Evolutionary conservation across 2,888 invertebrate genomes (phyloP), one percentile per base, ranked within the genome.

Genomic region (Nomada ruficornis): DNA sequence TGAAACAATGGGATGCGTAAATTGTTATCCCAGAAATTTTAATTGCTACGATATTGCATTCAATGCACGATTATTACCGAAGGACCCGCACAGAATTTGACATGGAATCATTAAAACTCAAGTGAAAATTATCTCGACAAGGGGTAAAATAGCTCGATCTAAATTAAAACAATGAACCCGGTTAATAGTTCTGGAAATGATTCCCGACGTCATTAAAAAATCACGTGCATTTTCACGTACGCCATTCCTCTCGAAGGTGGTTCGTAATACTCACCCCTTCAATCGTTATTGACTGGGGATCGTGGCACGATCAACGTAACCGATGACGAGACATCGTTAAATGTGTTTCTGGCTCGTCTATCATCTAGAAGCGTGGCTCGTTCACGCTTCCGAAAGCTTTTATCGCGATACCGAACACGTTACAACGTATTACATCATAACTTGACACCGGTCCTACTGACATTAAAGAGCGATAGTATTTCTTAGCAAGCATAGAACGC

Each of bases 361-460:
- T 83, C 83, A 82, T 73, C 69, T 26, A 23, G 62, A 44, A 23
- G 42, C 57, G 59, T 55, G 60, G 75, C 75, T 82, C 72, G 78
- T 83, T 71, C 82, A 65, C 78, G 65, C 74, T 52, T 50, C 64
- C 47, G 54, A 83, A 83, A 82, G 82, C 83, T 82, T 83, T 83
- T 79, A 82, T 68, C 74, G 78, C 67, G 82, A 74, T 67, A 57
- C 67, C 50, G 64, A 54, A 67, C 75, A 60, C 71, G 74, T 83
- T 77, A 78, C 77, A 78, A 75, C 67, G 76, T 73, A 72, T 83
- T 83, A 83, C 83, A 82, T 82, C 83, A 74, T 57, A 36, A 71
- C 69, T 62, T 44, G 73, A 63, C 72, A 60, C 68, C 44, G 71
- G 47, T 57, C 82, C 60, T 60, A 5, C 63, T 55, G 82, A 82